Percentiles rank a stretch among this genome's conserved stretches.
Evolutionary conservation across 2,888 invertebrate species (phyloP).

Genomic region (Himalopsyche tibetana): DNA sequence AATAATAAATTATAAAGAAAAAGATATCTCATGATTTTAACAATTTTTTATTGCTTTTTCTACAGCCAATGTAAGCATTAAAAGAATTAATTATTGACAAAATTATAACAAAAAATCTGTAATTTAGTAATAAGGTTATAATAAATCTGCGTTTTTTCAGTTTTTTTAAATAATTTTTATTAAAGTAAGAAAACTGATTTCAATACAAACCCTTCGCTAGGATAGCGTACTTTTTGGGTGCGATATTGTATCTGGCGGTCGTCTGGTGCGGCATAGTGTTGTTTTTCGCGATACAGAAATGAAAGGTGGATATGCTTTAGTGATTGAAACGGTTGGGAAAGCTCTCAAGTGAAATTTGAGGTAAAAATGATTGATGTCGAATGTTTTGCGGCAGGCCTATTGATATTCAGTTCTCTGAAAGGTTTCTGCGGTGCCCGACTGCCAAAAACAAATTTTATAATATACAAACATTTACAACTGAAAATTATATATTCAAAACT

Average conservation of each 20-base stretch:
- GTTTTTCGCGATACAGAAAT: slow-evolving; percentile 43
- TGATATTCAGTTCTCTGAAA: slow-evolving; percentile 46
- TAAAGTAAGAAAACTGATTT: too few species aligned
- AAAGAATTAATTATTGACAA: too few species aligned
- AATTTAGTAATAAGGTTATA: too few species aligned
- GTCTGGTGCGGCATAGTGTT: slow-evolving; percentile 19
- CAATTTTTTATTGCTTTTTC: too few species aligned
- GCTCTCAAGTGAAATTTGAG: slow-evolving; percentile 64
- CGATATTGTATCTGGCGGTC: slow-evolving; percentile 27
- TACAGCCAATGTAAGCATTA: too few species aligned
- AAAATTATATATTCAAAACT: too few species aligned
- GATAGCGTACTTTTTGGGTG: not conserved
- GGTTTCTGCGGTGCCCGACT: slow-evolving; percentile 20
- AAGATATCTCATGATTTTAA: too few species aligned
- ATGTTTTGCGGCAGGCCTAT: slow-evolving; percentile 60
- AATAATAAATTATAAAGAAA: too few species aligned
- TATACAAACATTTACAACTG: too few species aligned
- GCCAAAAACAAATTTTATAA: slow-evolving; percentile 5
- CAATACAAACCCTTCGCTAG: not conserved
- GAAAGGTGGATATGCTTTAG: slow-evolving; percentile 45
- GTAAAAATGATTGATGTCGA: slow-evolving; percentile 65
- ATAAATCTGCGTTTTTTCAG: too few species aligned
- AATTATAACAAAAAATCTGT: too few species aligned
- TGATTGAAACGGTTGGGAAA: slow-evolving; percentile 59
- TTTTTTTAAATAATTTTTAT: too few species aligned